Percentiles rank a stretch among this genome's conserved stretches.
These are phyloP conservation scores for Muraenolepis orangiensis DNA, from an alignment of 2,797 vertebrate genomes.

Conservation along the genomic window DNA sequence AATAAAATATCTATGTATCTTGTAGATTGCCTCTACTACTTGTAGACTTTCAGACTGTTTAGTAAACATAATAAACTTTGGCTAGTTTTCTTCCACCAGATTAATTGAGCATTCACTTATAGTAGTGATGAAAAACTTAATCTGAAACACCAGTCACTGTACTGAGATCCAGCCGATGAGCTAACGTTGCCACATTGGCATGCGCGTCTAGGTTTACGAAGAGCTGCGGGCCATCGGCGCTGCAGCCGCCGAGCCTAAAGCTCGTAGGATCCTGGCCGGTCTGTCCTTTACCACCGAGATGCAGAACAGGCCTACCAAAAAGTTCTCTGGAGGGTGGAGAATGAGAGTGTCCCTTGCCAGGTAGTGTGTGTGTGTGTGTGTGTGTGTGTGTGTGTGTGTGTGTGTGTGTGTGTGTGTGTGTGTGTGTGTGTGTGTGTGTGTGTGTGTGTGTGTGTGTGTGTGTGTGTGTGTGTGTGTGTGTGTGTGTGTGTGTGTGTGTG, in stretches of 20 bases:
- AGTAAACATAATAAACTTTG: neutral
- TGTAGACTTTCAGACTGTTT: neutral
- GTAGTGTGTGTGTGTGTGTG: constrained; percentile 52
- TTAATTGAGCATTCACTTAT: neutral
- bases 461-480: neutral
- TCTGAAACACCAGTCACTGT: too few species aligned
- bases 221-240: constrained; percentile 84
- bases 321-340: constrained; percentile 92
- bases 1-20: neutral
- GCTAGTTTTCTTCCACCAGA: neutral
- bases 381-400: neutral
- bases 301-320: constrained; percentile 89
- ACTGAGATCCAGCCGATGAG: neutral
- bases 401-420: neutral
- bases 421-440: neutral
- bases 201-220: constrained; percentile 81
- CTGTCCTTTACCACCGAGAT: constrained; percentile 88
- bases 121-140: neutral
- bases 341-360: constrained; percentile 94
- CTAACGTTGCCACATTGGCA: neutral
- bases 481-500: neutral
- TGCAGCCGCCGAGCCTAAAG: constrained; percentile 86
- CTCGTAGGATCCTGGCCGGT: constrained; percentile 87
- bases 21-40: neutral
- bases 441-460: neutral